Percentiles rank a stretch among this genome's conserved stretches.
Conservation (phyloP, 2,888 invertebrate species). For the Antheraea yamamai region DNA sequence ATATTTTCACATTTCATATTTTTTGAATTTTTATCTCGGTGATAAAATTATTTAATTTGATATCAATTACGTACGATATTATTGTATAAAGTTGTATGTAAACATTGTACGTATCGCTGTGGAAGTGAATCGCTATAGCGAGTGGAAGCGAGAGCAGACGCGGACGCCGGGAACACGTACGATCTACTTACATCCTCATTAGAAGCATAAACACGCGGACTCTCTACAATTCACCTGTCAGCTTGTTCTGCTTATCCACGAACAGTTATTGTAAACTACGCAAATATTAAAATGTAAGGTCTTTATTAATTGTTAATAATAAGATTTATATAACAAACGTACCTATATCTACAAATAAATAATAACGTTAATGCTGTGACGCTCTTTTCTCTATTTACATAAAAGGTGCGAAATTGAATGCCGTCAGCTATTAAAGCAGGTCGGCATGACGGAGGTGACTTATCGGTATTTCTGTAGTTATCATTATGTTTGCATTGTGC, state of each 20-base stretch:
- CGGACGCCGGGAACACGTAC: too few relatives aligned
- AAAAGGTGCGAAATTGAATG: background rate
- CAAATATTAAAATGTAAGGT: too few relatives aligned
- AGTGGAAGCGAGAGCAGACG: background rate
- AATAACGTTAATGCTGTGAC: background rate
- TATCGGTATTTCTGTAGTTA: too few relatives aligned
- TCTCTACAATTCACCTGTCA: too few relatives aligned
- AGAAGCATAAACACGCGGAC: too few relatives aligned
- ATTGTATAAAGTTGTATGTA: slow-evolving; percentile 47
- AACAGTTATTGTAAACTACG: too few relatives aligned
- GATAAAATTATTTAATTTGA: slow-evolving; percentile 57
- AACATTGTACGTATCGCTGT: slow-evolving; percentile 34
- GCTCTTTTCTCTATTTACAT: background rate
- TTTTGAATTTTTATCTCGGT: slow-evolving; percentile 55
- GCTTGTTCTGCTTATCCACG: too few relatives aligned
- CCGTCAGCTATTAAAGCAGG: background rate
- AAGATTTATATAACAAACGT: too few relatives aligned
- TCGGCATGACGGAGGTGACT: too few relatives aligned
- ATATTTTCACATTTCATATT: slow-evolving; percentile 72
- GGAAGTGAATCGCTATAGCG: background rate
- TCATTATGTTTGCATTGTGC: too few relatives aligned
- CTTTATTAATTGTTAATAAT: too few relatives aligned
- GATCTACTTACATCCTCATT: too few relatives aligned
- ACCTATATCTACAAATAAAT: background rate
- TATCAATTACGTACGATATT: slow-evolving; percentile 44